Percentiles rank a stretch among this genome's conserved stretches.
These are phyloP conservation scores for Trachurus trachurus DNA, from an alignment of 2,797 vertebrate genomes.

Conservation along the genomic window DNA sequence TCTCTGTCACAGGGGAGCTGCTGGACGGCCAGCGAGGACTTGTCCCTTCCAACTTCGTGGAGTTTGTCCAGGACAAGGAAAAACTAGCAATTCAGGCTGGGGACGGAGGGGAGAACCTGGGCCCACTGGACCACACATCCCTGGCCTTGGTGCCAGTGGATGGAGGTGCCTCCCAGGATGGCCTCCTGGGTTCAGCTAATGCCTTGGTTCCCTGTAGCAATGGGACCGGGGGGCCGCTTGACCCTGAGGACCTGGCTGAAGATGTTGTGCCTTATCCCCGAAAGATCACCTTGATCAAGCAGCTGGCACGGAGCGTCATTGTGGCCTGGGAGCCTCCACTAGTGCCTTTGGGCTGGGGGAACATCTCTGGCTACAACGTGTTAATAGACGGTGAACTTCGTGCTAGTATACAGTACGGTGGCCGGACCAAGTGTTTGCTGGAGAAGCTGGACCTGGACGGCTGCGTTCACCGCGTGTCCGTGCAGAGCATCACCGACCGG, in stretches of 20 bases:
- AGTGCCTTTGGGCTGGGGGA: slow-evolving; percentile 92
- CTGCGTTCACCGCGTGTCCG: slow-evolving; percentile 92
- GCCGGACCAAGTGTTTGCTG: slow-evolving; percentile 92
- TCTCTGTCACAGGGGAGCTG: slow-evolving; percentile 89
- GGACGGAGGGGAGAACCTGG: slow-evolving; percentile 88
- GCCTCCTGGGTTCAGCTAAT: slow-evolving; percentile 71
- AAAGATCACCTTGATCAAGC: slow-evolving; percentile 97
- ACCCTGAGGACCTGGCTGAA: slow-evolving; percentile 92
- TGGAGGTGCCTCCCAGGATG: slow-evolving; percentile 77
- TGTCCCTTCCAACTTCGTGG: slow-evolving; percentile 98
- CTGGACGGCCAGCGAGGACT: slow-evolving; percentile 96
- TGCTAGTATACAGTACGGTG: slow-evolving; percentile 86
- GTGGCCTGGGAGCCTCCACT: slow-evolving; percentile 96
- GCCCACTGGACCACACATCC: slow-evolving; percentile 83
- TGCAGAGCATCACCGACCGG: slow-evolving; percentile 91
- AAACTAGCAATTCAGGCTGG: slow-evolving; percentile 79
- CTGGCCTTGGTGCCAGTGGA: slow-evolving; percentile 80
- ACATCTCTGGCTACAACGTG: slow-evolving; percentile 93
- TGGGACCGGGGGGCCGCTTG: slow-evolving; percentile 84
- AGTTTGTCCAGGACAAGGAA: slow-evolving; percentile 96
- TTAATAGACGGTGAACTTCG: slow-evolving; percentile 93
- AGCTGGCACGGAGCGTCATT: slow-evolving; percentile 97
- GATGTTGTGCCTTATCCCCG: slow-evolving; percentile 98
- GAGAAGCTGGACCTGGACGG: slow-evolving; percentile 95
- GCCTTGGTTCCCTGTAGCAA: slow-evolving; percentile 87